A percentile compares a stretch with the other conserved stretches of the same genome.
These are phyloP conservation scores for Periophthalmus magnuspinnatus DNA, from an alignment of 2,797 vertebrate species.

Conservation along the genomic window DNA sequence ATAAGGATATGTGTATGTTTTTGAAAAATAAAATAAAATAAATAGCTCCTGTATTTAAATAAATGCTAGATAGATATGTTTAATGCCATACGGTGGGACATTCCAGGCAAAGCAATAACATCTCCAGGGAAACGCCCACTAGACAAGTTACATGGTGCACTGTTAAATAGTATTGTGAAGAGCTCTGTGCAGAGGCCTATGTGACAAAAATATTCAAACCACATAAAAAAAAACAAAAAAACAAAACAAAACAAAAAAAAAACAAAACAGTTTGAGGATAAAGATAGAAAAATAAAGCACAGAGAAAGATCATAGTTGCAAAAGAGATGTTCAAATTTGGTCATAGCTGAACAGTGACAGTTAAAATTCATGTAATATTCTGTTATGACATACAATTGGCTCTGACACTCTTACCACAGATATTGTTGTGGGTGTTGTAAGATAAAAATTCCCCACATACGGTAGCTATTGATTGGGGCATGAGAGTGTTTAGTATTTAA, in stretches of 20 bases:
- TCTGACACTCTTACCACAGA: slow-evolving; percentile 18
- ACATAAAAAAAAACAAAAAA: too few species aligned
- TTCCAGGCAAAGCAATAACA: too few species aligned
- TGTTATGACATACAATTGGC: background rate
- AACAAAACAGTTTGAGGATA: background rate
- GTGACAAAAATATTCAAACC: background rate
- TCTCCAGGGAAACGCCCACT: too few species aligned
- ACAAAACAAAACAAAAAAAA: too few species aligned
- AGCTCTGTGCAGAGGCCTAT: background rate
- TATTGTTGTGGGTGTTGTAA: slow-evolving; percentile 8
- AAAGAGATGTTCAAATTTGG: background rate
- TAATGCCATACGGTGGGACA: too few species aligned
- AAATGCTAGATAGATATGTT: too few species aligned
- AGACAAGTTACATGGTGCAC: too few species aligned
- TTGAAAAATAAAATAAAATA: too few species aligned
- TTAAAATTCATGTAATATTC: background rate
- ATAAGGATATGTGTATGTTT: too few species aligned
- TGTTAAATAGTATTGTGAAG: background rate
- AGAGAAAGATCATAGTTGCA: background rate
- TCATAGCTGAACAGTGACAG: background rate
- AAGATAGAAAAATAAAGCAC: background rate
- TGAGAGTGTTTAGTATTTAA: slow-evolving; percentile 65
- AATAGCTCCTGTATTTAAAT: too few species aligned
- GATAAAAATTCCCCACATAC: slow-evolving; percentile 50
- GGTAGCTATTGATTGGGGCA: slow-evolving; percentile 50